Base-by-base conservation (phyloP, 2,113 vertebrate genomes). In the Perca schrenkii region DNA sequence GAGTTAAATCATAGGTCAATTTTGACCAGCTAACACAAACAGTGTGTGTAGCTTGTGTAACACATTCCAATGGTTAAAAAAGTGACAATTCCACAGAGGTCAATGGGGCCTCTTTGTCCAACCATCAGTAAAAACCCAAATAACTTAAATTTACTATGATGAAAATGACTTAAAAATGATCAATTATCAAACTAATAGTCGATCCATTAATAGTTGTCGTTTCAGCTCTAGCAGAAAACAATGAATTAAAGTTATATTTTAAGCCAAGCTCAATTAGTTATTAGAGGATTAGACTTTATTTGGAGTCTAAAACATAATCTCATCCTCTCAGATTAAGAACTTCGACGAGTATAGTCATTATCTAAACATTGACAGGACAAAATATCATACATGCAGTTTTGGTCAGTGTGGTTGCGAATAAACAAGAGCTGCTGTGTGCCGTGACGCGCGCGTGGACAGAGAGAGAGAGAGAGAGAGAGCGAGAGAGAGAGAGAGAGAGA, bases 371-470 rank as follows among this genome's bases (percentile, higher is more conserved):
- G 53, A 73, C 74, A 65, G 49, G 21, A 72, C 49, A 14, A 47
- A 16, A 34, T 47, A 4, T 70, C 16, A 47, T 19, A 52, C 80
- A 62, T 40, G 66, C 78, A 71, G 80, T 61, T 81, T 67, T 88
- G 86, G 65, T 89, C 79, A 58, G 43, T 79, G 88, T 52, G 66
- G 75, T 47, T 84, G 61, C 81, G 79, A 74, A 14, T 83, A 52
- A 84, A 62, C 16, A 47, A 31, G 57, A 74, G 75, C 56, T 67
- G 80, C 79, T 86, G 85, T 58, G 88, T 77, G 81, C 86, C 80
- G 40, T 90, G 84, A 91, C 79, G 89, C 88, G 78, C 85, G 54
- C 62, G 0, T n/a, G 74, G 76, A 80, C 58, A 65, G 72, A 19
- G 74, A 57, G 84, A 61, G 76, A 68, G 58, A 40, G 61, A 50